Evolutionary conservation across 2,888 invertebrate species (phyloP), one percentile per base, ranked within the genome.

Genomic region (Campaea margaritaria): DNA sequence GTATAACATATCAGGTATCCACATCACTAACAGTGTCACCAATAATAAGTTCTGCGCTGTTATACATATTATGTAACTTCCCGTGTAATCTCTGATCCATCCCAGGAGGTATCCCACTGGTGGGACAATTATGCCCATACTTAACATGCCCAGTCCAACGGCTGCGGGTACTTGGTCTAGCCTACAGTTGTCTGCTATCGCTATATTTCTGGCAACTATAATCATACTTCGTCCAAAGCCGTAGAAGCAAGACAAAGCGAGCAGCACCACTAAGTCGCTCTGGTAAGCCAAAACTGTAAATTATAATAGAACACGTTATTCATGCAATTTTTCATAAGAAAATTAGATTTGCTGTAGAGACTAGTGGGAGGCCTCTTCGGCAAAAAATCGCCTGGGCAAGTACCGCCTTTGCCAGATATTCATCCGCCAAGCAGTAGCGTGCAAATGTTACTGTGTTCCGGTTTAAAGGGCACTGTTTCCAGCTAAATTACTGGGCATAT

Each of bases 171-270:
- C 94, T 62, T 94, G 90, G 0, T 91, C 91, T 64, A 83, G 58
- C 12, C 88, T 86, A 66, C 94, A 94, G 74, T 95, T 91, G 66
- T 95, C 95, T 0, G 96, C 94, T 48, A 96, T 94, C 0, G 95
- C 94, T 42, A 96, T 89, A 76, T 95, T 96, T 74, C 95, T 94
- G 65, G 95, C 95, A 0, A 96, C 94, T n/a, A 96, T 94, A 0
- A 95, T 94, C 73, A 95, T 94, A 49, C 96, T 96, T 67, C 96
- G 94, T 21, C 95, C 93, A 72, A 95, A 94, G n/a, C 96, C 96
- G 70, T 94, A 94, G 0, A 96, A 78, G 10, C 93, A 86, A 0
- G 95, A 93, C 81, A 94, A 89, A 0, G 84, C 68, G 5, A 95
- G 83, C 36, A 96, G 78, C 7, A 89, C 82, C 0, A 77, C 78